phyloP scores from a whole-genome alignment of 2,113 vertebrate genomes.

The Stomatorhinus ivindoensis region DNA sequence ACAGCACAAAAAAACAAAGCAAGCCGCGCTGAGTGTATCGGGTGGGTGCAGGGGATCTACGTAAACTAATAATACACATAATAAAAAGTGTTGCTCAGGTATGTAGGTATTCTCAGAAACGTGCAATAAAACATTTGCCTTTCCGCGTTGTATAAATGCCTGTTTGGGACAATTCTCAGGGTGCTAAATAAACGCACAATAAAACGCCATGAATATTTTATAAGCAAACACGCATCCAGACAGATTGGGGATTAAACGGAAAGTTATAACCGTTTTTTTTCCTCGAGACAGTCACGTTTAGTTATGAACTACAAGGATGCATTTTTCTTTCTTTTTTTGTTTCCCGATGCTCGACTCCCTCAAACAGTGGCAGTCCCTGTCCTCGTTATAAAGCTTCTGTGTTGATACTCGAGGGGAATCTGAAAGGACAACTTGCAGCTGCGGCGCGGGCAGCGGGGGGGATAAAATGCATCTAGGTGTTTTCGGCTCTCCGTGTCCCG shows the following conservation, averaged over 20 bases:
- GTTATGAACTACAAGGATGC: neutral
- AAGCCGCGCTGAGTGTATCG: neutral
- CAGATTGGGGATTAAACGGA: neutral
- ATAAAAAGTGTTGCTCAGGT: neutral
- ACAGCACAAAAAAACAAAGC: neutral
- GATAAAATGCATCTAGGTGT: neutral
- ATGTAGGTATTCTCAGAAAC: neutral
- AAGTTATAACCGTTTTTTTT: neutral
- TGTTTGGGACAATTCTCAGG: neutral
- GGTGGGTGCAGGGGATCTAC: neutral
- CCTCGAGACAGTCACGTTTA: neutral
- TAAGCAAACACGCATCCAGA: neutral
- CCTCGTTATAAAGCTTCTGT: neutral
- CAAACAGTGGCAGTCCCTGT: neutral
- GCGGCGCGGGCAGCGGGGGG: neutral
- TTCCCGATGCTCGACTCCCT: neutral
- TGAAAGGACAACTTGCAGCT: neutral
- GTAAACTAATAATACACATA: neutral
- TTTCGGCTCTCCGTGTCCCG: neutral
- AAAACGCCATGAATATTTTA: slow-evolving; percentile 1
- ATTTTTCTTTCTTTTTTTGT: neutral
- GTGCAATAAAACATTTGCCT: neutral
- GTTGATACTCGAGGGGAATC: neutral
- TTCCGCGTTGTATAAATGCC: neutral
- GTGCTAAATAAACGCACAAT: neutral